Base-by-base conservation (phyloP, 1,140 invertebrate genomes). In the Rhyacophila brunnea region DNA sequence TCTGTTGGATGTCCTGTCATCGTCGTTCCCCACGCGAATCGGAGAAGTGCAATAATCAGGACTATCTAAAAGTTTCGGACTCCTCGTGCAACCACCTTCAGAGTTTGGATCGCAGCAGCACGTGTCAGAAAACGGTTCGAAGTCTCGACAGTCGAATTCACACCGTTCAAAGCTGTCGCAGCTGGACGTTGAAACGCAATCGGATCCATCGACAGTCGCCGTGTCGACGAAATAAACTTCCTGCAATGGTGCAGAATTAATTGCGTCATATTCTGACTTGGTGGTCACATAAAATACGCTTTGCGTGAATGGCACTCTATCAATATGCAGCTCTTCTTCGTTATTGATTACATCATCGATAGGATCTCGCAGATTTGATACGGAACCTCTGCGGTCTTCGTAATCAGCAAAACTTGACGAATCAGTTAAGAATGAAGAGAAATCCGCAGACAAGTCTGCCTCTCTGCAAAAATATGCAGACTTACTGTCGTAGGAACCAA, bases 81-180 rank as follows among this genome's bases (percentile, higher is more conserved):
- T 79, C 34, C 76, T 73, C 62, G 73, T 74, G 57, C 77, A 79
- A 13, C 72, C 71, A 17, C 75, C 77, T 67, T 79, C 75, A 56
- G 72, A 72, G 11, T 74, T 71, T 4, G 76, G 75, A 56, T 79
- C 77, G 58, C 77, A 79, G 61, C 77, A 79, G 63, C 77, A 79
- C 6, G 77, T 81, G 57, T 81, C 80, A 9, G 77, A 80, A 62
- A 82, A 82, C 6, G 80, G 80, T 61, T 82, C 80, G 63, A 81
- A 82, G 61, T 82, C 80, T 62, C 71, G 72, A 52, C 73, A 74
- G 59, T 78, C 76, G 55, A 78, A 79, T 60, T 78, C 75, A 50
- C 77, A 79, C 40, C 75, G 68, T 67, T 79, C 77, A 60, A 79
- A 79, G 60, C 77, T 79, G 58, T 78, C 77, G 50, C 76, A 78